Base-by-base conservation (phyloP, 2,797 vertebrate species). In the Pseudomugil tenellus region DNA sequence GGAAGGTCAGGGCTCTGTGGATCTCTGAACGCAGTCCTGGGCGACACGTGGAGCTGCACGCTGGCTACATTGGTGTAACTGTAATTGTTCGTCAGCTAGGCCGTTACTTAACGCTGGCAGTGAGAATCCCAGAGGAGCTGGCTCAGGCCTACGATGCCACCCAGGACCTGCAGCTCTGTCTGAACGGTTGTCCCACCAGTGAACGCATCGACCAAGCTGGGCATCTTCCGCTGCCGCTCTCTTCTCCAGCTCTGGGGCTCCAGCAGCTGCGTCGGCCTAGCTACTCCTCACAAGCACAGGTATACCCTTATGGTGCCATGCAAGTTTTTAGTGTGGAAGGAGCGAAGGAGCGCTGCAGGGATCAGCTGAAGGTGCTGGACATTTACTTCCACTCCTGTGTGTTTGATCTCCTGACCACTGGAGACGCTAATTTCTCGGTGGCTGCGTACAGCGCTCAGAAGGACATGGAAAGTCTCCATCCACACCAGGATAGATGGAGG, bases 321-420 rank as follows among this genome's bases (percentile, higher is more conserved):
- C 91, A 72, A 63, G 28, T n/a, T 81, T 97, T 97, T 84, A 94
- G 94, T 0, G 83, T 95, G 78, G 96, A 97, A 68, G 91, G 90
- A 1, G 97, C 97, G 8, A 94, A 83, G 69, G 89, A 93, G 1
- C 96, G 91, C 16, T 99, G 98, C 89, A 94, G 89, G 0, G 96
- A 98, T 87, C 95, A 95, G 89, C 94, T 99, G 84, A 93, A 96
- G 39, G 91, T 96, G 83, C 94, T 92, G 83, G 97, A 99, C 94
- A 96, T 98, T 85, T 99, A 99, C 73, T 99, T 96, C 88, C 92
- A 98, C 84, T 99, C 97, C 0, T 98, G 97, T 17, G 93, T 99
- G 48, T 99, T 99, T 57, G 98, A 99, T 87, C 94, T 99, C 9
- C 95, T 99, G 79, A 98, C 98, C 90, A 99, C 97, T 0, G 97